Base-by-base conservation (phyloP, 1,140 invertebrate genomes). In the Probaryconus sp. region DNA sequence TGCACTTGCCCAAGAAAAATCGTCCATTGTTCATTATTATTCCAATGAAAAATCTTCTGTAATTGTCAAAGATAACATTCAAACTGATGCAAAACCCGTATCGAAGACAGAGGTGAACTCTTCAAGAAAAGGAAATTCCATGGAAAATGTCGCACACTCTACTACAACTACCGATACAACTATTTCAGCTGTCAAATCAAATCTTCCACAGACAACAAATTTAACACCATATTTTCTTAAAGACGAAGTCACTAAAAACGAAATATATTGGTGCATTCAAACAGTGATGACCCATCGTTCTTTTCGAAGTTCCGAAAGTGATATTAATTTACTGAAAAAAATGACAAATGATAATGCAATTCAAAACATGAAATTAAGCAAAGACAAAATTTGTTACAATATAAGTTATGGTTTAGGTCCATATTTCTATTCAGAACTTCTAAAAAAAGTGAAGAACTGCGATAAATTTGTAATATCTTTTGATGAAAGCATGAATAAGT, bases 251-350 rank as follows among this genome's bases (percentile, higher is more conserved):
- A 18, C 17, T 7, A 40, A 3, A 18, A 16, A 13, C 18, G 38
- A 40, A 20, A 40, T 40, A 18, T n/a, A 18, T n/a, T 40, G 38
- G 38, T 40, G 38, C n/a, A n/a, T 40, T 5, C 5, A 40, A 40
- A 40, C 38, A 1, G 17, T 40, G 4, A 1, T 40, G 17, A 18
- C 38, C 3, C 38, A 40, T n/a, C 16, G 20, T 40, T 40, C 38
- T 9, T 40, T 40, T 7, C 16, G 38, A 40, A 1, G 18, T 20
- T 13, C 21, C 38, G 17, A 16, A 40, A 20, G 13, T 40, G 17
- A 16, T 18, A 18, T 2, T 18, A 9, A 5, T 40, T 17, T 40
- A 40, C n/a, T 40, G 16, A 20, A 20, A 40, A 40, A 5, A 40
- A 40, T 40, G 16, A 17, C 18, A 10, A 13, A 13, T 4, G 38